These are phyloP conservation scores for Papilio dardanus DNA, from an alignment of 1,140 invertebrate genomes.

Conservation along the genomic window DNA sequence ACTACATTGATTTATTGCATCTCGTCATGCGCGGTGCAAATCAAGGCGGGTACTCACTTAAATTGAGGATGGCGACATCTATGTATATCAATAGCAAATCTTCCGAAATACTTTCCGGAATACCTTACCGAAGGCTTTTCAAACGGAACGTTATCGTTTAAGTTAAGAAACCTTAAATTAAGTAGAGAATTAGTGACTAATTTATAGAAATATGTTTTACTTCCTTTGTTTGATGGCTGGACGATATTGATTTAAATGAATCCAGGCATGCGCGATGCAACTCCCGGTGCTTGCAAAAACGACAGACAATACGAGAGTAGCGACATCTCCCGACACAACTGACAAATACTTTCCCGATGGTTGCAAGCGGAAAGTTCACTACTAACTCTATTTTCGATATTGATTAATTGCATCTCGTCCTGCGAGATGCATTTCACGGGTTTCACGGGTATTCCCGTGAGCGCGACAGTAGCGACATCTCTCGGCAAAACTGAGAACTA, in stretches of 20 bases:
- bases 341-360: not conserved
- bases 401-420: too few species aligned
- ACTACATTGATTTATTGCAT: not conserved
- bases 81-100: too few species aligned
- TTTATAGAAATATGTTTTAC: not conserved
- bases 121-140: too few species aligned
- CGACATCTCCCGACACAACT: not conserved
- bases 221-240: not conserved
- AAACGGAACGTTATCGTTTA: too few species aligned
- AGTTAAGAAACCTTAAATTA: not conserved
- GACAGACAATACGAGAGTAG: not conserved
- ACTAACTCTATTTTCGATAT: too few species aligned
- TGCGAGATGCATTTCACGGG: too few species aligned
- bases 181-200: not conserved
- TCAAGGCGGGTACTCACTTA: too few species aligned
- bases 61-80: too few species aligned
- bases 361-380: too few species aligned
- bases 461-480: too few species aligned
- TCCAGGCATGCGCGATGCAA: slow-evolving; percentile 19
- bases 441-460: too few species aligned
- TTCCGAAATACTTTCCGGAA: not conserved
- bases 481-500: too few species aligned
- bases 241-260: slow-evolving; percentile 19
- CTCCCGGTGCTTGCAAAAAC: not conserved
- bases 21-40: slow-evolving; percentile 15